A percentile compares a stretch with the other conserved stretches of the same genome.
Conservation (phyloP, 2,797 vertebrate genomes). For the Chaetodon trifasciatus region DNA sequence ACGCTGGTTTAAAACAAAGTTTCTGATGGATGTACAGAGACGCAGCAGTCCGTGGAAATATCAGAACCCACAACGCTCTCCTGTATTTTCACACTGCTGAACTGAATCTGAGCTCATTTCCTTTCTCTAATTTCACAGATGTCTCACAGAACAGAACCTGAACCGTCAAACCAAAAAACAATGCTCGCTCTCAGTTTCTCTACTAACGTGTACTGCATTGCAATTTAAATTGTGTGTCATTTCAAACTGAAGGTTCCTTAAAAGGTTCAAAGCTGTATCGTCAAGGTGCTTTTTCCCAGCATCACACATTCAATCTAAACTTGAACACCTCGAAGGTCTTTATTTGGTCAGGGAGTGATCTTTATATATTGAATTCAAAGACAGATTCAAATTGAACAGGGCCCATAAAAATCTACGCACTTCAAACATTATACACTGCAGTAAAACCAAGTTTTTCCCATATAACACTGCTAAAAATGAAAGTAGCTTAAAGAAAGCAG, state of each 20-base stretch:
- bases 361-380: background rate
- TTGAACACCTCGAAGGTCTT: background rate
- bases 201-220: background rate
- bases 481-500: background rate
- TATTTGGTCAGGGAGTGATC: background rate
- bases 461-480: background rate
- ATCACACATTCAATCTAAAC: background rate
- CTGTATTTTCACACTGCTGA: background rate
- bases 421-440: background rate
- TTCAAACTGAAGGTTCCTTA: background rate
- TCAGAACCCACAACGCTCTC: background rate
- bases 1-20: background rate
- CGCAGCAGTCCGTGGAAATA: background rate
- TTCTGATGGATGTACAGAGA: constrained; percentile 4
- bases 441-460: background rate
- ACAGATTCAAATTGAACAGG: background rate
- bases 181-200: background rate
- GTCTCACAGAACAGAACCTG: background rate
- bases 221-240: background rate
- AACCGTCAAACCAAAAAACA: background rate
- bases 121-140: background rate
- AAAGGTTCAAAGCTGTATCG: background rate
- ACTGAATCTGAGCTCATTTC: constrained; percentile 6
- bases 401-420: background rate
- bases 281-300: background rate